Evolutionary conservation across 2,888 invertebrate species (phyloP), one percentile per base, ranked within the genome.

Genomic region (Leptopilina myrica): DNA sequence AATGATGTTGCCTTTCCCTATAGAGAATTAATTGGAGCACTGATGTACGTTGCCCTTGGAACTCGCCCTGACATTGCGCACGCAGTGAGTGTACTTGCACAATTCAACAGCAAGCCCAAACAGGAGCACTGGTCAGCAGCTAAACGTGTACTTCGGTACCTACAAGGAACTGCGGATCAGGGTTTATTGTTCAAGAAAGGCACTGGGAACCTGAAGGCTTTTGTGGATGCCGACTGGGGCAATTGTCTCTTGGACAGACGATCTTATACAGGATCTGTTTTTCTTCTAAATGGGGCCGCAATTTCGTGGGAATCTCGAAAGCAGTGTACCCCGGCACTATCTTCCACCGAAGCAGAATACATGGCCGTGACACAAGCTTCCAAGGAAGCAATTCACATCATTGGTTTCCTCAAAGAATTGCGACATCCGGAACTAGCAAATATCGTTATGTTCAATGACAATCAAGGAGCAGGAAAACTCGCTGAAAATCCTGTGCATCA

Each of bases 191-290:
- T 69, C 77, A 26, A 78, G 76, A 43, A 15, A 62, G 11, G 76
- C 67, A 12, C 49, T 76, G 4, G 1, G 2, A 14, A n/a, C 14
- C 62, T 76, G 40, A 59, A 15, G 53, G 49, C 46, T n/a, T 73
- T 9, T 6, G 49, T 40, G 6, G 73, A 73, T n/a, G 73, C 73
- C 7, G 73, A 73, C 49, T 73, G 73, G 73, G 73, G 20, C 5
- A 73, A 73, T 12, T 73, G 73, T 49, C 12, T 53, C 20, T 0
- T 73, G 5, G 49, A 73, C 26, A 43, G 73, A 46, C 46, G 73
- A 14, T 83, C 83, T 0, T 82, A 80, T 26, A 83, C 83, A 0
- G 83, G 83, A 3, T 84, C 76, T 26, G 79, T 62, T 3, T 83
- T 81, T 11, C 65, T 79, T 14, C 15, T 81, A 14, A 33, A 33